Conservation (phyloP, 2,888 invertebrate genomes). For the Smittia sp. region DNA sequence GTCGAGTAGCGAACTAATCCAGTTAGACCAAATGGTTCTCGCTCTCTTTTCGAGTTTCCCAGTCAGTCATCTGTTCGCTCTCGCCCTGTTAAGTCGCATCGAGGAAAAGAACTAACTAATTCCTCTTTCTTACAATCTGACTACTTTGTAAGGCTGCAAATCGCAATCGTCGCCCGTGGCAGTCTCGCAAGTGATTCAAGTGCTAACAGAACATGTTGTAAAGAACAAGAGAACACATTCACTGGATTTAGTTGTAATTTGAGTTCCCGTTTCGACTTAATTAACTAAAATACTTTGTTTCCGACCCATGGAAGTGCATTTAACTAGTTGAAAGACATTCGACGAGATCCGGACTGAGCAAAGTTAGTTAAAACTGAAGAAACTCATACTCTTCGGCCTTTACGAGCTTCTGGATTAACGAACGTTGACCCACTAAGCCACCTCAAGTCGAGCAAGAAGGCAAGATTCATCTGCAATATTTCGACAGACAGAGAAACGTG, state of each 20-base stretch:
- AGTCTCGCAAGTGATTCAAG: no score
- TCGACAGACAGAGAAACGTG: background rate
- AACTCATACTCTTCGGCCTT: no score
- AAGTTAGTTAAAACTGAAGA: background rate
- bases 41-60: no score
- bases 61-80: no score
- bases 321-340: background rate
- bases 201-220: background rate
- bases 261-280: background rate
- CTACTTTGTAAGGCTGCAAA: no score
- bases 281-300: background rate
- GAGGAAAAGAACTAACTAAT: no score
- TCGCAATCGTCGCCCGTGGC: no score
- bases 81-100: no score
- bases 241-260: slow-evolving; percentile 1
- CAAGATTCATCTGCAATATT: background rate
- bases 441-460: background rate
- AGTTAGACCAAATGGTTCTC: no score
- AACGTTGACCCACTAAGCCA: background rate
- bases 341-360: background rate
- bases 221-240: background rate
- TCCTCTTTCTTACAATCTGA: no score
- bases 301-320: background rate
- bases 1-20: no score
- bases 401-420: background rate